Conservation (phyloP, 2,113 vertebrate species). For the Cavia porcellus region DNA sequence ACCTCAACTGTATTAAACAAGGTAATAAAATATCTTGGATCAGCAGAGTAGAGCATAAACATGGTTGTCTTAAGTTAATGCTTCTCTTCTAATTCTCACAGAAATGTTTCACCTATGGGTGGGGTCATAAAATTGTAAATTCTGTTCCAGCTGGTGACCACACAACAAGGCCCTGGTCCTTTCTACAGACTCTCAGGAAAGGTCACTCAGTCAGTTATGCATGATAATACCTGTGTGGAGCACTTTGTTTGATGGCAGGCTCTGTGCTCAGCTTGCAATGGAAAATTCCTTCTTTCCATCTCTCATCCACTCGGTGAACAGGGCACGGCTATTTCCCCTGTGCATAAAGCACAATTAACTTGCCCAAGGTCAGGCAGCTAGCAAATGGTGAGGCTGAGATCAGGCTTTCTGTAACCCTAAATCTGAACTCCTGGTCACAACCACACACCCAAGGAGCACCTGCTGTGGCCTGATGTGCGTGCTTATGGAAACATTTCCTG, state of each 20-base stretch:
- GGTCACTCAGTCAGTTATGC: not conserved
- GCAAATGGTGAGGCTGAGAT: not conserved
- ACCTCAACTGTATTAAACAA: not conserved
- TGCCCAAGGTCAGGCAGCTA: not conserved
- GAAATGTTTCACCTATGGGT: not conserved
- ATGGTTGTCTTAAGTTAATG: not conserved
- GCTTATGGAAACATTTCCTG: not conserved
- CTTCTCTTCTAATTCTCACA: not conserved
- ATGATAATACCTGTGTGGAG: not conserved
- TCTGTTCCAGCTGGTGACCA: not conserved
- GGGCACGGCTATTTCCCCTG: not conserved
- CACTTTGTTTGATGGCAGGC: not conserved
- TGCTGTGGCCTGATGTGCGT: accelerated
- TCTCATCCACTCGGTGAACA: not conserved
- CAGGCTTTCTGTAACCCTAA: not conserved
- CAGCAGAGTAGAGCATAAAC: not conserved
- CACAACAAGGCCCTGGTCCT: not conserved
- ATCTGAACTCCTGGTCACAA: not conserved
- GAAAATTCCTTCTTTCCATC: conserved; percentile 37
- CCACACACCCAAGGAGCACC: accelerated
- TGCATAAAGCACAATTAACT: not conserved
- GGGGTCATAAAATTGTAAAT: not conserved
- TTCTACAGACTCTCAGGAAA: not conserved
- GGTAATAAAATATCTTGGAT: conserved; percentile 26
- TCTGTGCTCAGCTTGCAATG: not conserved